A percentile compares a stretch with the other conserved stretches of the same genome.
These are phyloP conservation scores for Ceyx melanurus DNA, from an alignment of 2,113 vertebrate species.

Conservation along the genomic window DNA sequence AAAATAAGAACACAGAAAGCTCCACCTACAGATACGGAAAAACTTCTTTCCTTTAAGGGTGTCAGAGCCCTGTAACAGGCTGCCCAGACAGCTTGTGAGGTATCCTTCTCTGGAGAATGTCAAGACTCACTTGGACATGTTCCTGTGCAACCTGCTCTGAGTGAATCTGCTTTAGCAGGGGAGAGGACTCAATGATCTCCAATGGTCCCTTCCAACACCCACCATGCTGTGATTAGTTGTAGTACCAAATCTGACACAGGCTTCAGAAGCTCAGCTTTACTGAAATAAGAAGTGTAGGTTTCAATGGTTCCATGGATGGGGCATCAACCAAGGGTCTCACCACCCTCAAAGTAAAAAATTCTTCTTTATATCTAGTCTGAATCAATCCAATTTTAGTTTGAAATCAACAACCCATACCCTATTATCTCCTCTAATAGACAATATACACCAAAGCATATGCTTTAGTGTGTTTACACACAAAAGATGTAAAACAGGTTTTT, in stretches of 20 bases:
- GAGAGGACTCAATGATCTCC: background rate
- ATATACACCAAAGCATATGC: background rate
- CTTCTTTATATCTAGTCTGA: background rate
- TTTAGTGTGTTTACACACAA: background rate
- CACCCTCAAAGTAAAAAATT: background rate
- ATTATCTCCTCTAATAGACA: background rate
- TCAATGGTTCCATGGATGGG: background rate
- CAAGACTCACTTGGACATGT: background rate
- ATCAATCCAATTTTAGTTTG: background rate
- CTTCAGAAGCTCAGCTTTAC: background rate
- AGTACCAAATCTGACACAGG: background rate
- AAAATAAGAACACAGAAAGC: background rate
- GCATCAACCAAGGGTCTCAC: background rate
- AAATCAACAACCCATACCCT: background rate
- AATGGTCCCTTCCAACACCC: background rate
- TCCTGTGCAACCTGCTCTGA: background rate
- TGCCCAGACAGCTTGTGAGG: background rate
- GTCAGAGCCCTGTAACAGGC: background rate
- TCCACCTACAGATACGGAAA: background rate
- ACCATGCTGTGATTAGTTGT: background rate
- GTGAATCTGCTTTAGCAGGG: background rate
- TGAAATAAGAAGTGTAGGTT: background rate
- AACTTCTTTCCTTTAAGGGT: background rate
- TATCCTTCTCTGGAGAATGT: background rate
- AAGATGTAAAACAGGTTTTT: background rate